These are phyloP conservation scores for Pontoporia blainvillei DNA, from an alignment of 2,113 vertebrate species.

Conservation along the genomic window DNA sequence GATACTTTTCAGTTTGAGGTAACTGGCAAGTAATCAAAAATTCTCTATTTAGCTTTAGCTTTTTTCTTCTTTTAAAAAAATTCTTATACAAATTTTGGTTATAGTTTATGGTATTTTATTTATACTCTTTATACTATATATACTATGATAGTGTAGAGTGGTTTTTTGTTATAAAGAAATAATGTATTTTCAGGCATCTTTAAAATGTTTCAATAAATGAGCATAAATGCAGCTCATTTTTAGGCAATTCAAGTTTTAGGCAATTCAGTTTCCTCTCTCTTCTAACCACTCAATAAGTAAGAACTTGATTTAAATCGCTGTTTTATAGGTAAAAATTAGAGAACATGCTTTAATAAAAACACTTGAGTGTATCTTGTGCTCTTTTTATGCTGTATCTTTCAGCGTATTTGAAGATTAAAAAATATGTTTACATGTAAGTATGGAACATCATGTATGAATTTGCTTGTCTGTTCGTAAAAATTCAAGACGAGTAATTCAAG, in stretches of 20 bases:
- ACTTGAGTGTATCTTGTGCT: neutral
- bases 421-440: neutral
- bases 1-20: constrained; percentile 58
- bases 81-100: constrained; percentile 40
- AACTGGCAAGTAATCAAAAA: constrained; percentile 66
- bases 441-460: neutral
- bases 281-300: constrained; percentile 30
- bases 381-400: neutral
- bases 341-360: neutral
- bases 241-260: neutral
- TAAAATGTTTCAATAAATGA: constrained; percentile 43
- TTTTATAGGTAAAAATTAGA: constrained; percentile 24
- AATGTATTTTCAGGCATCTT: constrained; percentile 5
- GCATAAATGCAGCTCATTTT: neutral
- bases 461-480: neutral
- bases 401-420: neutral
- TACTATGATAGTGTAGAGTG: neutral
- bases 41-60: constrained; percentile 40
- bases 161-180: constrained; percentile 34
- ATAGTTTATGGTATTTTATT: constrained; percentile 32
- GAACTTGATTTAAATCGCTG: neutral
- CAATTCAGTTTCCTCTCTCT: constrained; percentile 18
- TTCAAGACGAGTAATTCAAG: neutral
- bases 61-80: constrained; percentile 41
- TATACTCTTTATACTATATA: neutral